A percentile compares a stretch with the other conserved stretches of the same genome.
Evolutionary conservation across 2,113 vertebrate genomes (phyloP).

Genomic region (Grallaria varia): DNA sequence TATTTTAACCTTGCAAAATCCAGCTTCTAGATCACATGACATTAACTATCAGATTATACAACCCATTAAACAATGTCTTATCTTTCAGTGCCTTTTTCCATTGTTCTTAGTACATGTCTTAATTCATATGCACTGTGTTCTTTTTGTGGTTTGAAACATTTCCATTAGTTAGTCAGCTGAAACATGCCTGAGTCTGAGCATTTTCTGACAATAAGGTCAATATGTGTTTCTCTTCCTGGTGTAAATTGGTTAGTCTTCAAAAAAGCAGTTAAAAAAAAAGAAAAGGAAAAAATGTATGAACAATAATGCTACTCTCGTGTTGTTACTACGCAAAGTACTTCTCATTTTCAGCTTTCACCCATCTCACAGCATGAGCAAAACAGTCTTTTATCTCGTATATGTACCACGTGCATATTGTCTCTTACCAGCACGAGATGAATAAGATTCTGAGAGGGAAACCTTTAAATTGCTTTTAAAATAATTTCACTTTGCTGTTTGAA

Average conservation of each 20-base stretch:
- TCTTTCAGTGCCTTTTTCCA: slow-evolving; percentile 36
- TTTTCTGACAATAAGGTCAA: not conserved
- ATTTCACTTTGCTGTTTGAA: not conserved
- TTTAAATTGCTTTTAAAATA: not conserved
- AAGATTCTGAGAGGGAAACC: not conserved
- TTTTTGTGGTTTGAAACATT: not conserved
- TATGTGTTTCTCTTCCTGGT: not conserved
- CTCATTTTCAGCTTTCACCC: not conserved
- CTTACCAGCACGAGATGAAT: not conserved
- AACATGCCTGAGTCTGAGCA: not conserved
- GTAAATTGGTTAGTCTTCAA: not conserved
- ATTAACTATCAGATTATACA: slow-evolving; percentile 9
- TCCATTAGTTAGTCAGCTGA: not conserved
- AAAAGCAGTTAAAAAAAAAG: not conserved
- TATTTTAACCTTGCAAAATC: slow-evolving; percentile 25
- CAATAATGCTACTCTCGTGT: not conserved
- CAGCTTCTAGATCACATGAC: not conserved
- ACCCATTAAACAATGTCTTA: slow-evolving; percentile 35
- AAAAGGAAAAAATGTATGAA: not conserved
- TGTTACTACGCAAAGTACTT: not conserved
- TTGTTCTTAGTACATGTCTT: not conserved
- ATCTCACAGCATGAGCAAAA: not conserved
- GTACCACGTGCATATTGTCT: not conserved
- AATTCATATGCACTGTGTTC: not conserved
- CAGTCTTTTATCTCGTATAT: not conserved